These are phyloP conservation scores for Menidia beryllina DNA, from an alignment of 2,113 vertebrate genomes.

Conservation along the genomic window DNA sequence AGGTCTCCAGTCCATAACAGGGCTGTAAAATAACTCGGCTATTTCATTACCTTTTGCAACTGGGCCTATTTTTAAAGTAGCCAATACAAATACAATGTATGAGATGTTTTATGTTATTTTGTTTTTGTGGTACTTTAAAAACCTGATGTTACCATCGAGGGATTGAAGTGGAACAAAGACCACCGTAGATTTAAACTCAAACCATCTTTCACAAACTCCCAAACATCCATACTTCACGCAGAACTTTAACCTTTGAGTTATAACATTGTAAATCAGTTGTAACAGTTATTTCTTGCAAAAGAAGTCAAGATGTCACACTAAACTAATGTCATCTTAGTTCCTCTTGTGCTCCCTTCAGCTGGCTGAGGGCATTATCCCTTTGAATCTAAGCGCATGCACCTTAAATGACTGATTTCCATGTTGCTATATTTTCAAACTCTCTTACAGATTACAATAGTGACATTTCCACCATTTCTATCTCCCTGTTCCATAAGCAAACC, in stretches of 20 bases:
- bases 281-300: neutral
- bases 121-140: no score
- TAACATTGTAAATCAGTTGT: neutral
- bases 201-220: neutral
- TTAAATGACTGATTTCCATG: neutral
- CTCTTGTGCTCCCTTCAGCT: neutral
- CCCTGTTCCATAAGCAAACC: neutral
- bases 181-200: neutral
- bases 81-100: no score
- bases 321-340: neutral
- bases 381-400: neutral
- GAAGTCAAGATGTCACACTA: neutral
- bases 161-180: neutral
- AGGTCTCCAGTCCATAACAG: no score
- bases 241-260: neutral
- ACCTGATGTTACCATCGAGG: no score
- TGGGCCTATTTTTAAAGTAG: no score
- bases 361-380: no score
- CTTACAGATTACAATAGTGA: slow-evolving; percentile 1
- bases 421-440: neutral
- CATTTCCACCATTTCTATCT: neutral
- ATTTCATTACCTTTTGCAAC: no score
- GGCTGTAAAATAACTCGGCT: no score
- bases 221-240: neutral
- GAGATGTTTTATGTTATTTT: no score